Conservation (phyloP, 2,888 invertebrate species). For the Pelosia muscerda region DNA sequence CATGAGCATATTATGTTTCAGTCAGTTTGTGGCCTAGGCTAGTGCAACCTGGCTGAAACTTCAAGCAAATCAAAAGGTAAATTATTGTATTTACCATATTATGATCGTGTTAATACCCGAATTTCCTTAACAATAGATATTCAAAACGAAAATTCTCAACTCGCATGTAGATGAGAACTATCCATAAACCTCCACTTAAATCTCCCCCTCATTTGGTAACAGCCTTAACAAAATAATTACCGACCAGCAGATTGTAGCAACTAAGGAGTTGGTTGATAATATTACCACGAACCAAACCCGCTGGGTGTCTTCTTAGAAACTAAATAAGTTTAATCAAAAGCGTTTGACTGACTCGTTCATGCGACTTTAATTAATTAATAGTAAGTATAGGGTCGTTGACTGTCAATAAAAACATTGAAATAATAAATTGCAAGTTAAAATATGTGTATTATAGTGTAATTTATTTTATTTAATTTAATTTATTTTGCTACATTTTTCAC, state of each 20-base stretch:
- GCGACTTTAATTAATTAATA: conserved; percentile 10
- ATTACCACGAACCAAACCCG: conserved; percentile 25
- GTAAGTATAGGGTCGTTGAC: conserved; percentile 16
- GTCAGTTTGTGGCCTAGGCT: too few species aligned
- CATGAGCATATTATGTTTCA: too few species aligned
- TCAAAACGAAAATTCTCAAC: neutral
- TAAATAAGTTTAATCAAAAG: conserved; percentile 48
- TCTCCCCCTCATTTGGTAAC: conserved; percentile 13
- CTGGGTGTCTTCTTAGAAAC: conserved; percentile 43
- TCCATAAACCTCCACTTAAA: neutral
- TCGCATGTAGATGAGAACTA: conserved; percentile 8
- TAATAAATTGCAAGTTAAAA: neutral
- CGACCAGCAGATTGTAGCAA: conserved; percentile 21
- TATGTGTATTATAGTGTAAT: neutral
- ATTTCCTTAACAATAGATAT: too few species aligned
- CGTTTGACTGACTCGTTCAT: conserved; percentile 41
- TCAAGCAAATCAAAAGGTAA: too few species aligned
- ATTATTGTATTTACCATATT: too few species aligned
- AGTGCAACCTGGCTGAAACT: too few species aligned
- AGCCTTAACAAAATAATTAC: conserved; percentile 47
- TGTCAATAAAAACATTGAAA: neutral
- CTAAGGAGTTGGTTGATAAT: neutral
- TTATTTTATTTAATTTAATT: too few species aligned
- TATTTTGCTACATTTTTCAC: too few species aligned
- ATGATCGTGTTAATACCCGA: too few species aligned